These are phyloP conservation scores for Amitus sp. DNA, from an alignment of 2,888 invertebrate genomes.

Conservation along the genomic window DNA sequence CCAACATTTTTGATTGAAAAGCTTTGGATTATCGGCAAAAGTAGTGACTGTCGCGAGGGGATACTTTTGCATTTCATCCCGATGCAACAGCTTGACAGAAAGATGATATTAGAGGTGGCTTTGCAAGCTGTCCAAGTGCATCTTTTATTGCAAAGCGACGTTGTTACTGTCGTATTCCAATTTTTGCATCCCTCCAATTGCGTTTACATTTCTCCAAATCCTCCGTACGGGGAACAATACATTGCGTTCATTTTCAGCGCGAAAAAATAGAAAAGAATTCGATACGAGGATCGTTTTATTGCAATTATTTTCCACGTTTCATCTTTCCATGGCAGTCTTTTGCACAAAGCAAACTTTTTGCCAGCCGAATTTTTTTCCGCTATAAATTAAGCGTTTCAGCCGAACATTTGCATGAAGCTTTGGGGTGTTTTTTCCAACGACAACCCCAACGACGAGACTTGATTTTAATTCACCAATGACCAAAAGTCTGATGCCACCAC, in stretches of 20 bases:
- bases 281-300: not conserved
- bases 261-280: no score
- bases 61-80: not conserved
- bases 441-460: conserved; percentile 51
- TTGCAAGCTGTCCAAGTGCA: conserved; percentile 45
- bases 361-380: conserved; percentile 21
- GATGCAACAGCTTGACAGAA: conserved; percentile 16
- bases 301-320: not conserved
- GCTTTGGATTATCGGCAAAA: no score
- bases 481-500: conserved; percentile 25
- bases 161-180: conserved; percentile 8
- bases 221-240: conserved; percentile 14
- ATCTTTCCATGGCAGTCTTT: not conserved
- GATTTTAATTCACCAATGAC: conserved; percentile 51
- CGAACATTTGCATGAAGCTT: conserved; percentile 33
- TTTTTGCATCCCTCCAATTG: conserved; percentile 10
- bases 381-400: conserved; percentile 28
- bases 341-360: conserved; percentile 5
- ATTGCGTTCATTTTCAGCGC: not conserved
- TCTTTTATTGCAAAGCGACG: conserved; percentile 13
- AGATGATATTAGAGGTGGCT: conserved; percentile 52
- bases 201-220: conserved; percentile 25
- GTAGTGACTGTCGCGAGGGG: not conserved
- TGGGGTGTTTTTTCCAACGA: conserved; percentile 42
- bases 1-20: not conserved